Percentiles rank a stretch among this genome's conserved stretches.
phyloP scores from a whole-genome alignment of 2,113 vertebrate species.

The Varanus komodoensis region DNA sequence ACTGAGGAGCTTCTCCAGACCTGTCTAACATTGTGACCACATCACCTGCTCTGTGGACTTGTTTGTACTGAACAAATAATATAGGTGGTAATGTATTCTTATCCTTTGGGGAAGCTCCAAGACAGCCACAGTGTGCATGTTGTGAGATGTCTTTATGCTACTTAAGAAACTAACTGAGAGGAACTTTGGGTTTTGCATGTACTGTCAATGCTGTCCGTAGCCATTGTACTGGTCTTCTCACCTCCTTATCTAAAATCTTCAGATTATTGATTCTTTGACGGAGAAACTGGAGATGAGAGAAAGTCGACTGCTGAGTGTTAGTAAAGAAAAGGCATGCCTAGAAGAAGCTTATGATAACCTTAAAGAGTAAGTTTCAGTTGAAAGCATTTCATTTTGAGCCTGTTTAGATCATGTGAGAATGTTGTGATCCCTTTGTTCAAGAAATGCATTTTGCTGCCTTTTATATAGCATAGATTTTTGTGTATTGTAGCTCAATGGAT shows the following conservation, averaged over 20 bases:
- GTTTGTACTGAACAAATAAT: background rate
- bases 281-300: conserved; percentile 94
- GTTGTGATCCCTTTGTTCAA: background rate
- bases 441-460: background rate
- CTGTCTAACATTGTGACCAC: background rate
- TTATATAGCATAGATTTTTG: background rate
- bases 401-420: background rate
- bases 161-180: background rate
- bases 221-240: conserved; percentile 54
- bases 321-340: conserved; percentile 94
- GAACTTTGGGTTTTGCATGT: background rate
- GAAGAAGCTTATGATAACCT: conserved; percentile 97
- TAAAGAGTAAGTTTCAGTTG: conserved; percentile 90
- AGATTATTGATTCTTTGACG: conserved; percentile 91
- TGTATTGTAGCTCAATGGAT: background rate
- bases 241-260: conserved; percentile 57
- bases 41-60: background rate
- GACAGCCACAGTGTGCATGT: background rate
- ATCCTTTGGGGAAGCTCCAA: background rate
- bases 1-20: background rate
- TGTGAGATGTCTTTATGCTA: background rate
- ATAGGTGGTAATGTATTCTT: background rate
- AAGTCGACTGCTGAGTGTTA: conserved; percentile 89
- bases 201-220: background rate
- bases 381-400: background rate